Base-by-base conservation (phyloP, 2,113 vertebrate species). In the Clarias magur region DNA sequence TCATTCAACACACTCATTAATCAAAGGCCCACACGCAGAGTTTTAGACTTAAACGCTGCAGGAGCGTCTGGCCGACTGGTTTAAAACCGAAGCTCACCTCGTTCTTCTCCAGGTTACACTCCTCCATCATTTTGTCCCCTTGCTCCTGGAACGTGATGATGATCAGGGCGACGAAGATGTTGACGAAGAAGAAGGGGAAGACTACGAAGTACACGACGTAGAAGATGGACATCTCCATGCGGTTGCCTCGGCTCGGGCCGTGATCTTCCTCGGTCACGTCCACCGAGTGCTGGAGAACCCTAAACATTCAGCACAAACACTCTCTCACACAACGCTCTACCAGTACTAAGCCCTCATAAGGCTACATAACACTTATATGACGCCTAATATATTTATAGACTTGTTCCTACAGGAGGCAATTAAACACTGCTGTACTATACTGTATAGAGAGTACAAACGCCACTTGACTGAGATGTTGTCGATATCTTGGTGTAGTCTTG, bases 191-290 rank as follows among this genome's bases (percentile, higher is more conserved):
- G 94, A 99, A 99, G 0, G 98, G 98, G 91, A 99, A 99, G 91
- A 99, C 98, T 80, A 99, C 98, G 25, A 99, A 99, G 92, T 99
- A 99, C 85, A 99, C 97, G 0, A 99, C 97, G 0, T 99, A 99
- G 94, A 99, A 99, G 88, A 99, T 95, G n/a, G 98, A 99, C 98
- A 99, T 99, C 94, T 99, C 98, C 98, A 99, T 99, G 86, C 98
- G 96, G 93, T 99, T 99, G 89, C 98, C 98, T 34, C 97, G 96
- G 90, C 97, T 99, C 0, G 98, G 98, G 30, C 98, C 98, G 0
- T 97, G 95, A 93, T 99, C 97, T 89, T 99, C 98, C 92, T 99
- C 97, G 0, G 98, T 99, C 34, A 99, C 97, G 0, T 99, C 98
- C 1, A 99, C 99, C 0, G 98, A 99, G 90, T 99, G 98, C 90